Evolutionary conservation across 2,797 vertebrate genomes (phyloP).

Genomic region (Neostethus bicornis): DNA sequence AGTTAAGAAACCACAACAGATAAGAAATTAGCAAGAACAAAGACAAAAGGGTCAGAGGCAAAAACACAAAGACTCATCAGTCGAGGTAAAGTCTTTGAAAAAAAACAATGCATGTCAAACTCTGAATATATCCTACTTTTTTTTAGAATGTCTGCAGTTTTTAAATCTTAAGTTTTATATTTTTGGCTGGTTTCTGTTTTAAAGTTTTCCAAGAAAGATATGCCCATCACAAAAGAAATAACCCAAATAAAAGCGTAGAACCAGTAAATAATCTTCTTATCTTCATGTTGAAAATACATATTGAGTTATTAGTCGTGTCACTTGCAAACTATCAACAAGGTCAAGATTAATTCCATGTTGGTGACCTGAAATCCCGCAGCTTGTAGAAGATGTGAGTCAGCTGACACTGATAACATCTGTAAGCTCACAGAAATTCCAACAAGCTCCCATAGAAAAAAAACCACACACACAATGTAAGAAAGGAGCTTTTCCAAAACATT

Average conservation of each 20-base stretch:
- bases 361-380: constrained; percentile 30
- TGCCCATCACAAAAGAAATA: no score
- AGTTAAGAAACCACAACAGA: constrained; percentile 42
- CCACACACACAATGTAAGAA: constrained; percentile 34
- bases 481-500: constrained; percentile 66
- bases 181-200: constrained; percentile 15
- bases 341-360: constrained; percentile 9
- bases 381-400: constrained; percentile 39
- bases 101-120: no score
- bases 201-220: not conserved
- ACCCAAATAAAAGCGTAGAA: no score
- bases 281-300: not conserved
- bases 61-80: constrained; percentile 1
- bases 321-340: constrained; percentile 10
- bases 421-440: constrained; percentile 34
- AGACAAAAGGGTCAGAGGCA: constrained; percentile 15
- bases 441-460: constrained; percentile 30
- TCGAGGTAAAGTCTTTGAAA: not conserved
- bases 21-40: constrained; percentile 34
- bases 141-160: no score
- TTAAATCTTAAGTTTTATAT: constrained; percentile 28
- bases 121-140: no score
- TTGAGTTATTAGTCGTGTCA: constrained; percentile 8
- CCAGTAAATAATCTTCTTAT: not conserved
- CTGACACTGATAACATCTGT: constrained; percentile 53